Evolutionary conservation across 2,797 vertebrate species (phyloP), one percentile per base, ranked within the genome.

Genomic region (Lagodon rhomboides): DNA sequence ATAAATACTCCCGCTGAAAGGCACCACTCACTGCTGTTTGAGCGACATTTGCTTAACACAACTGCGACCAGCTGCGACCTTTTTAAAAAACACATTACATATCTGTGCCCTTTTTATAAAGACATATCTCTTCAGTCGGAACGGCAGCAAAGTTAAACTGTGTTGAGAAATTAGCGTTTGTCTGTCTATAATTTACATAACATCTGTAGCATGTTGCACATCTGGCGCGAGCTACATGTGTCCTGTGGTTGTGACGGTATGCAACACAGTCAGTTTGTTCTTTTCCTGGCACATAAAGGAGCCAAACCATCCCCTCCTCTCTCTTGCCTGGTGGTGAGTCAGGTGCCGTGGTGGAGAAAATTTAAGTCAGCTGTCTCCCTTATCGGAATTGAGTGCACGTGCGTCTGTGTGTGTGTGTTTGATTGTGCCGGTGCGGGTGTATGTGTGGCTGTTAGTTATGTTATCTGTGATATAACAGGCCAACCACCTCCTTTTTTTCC

Each of bases 391-490:
- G 17, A 70, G 81, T 77, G 74, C 59, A 70, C 47, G 43, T 67
- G 77, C 67, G 62, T 64, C 50, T 51, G 77, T 67, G 67, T 61
- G 58, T 72, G 54, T 59, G 73, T 62, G 50, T 63, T 56, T 18
- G 3, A 12, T 54, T 38, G 73, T 38, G 38, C 58, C 12, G 43
- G 43, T 17, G 69, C 27, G 75, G 9, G 73, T 80, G 69, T 69
- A 34, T 81, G 85, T 76, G 79, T 80, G 71, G 27, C 69, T 91
- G 73, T 85, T 85, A 79, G 84, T 90, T 84, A 88, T 91, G 89
- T 92, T 93, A 92, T 91, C 90, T 91, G 85, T 89, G 89, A 92
- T 91, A 85, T 91, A 92, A 93, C 89, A 91, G 88, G 85, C 90
- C 87, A 93, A 82, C 92, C 87, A 90, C 90, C 85, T 88, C 83